These are phyloP conservation scores for Hemiprocne comata DNA, from an alignment of 2,113 vertebrate species.

Conservation along the genomic window DNA sequence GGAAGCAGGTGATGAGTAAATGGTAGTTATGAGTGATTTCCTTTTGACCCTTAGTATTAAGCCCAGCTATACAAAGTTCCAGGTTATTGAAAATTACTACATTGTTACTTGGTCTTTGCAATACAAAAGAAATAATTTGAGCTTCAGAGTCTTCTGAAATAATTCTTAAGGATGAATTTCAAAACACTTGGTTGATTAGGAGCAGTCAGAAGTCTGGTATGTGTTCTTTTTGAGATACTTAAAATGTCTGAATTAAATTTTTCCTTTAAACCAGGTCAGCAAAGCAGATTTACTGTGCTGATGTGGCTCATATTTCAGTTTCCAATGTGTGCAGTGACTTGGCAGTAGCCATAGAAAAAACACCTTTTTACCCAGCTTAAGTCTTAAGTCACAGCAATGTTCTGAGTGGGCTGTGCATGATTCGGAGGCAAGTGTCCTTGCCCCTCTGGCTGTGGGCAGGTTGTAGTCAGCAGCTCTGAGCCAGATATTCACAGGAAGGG, in stretches of 20 bases:
- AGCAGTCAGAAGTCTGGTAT: not conserved
- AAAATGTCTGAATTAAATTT: not conserved
- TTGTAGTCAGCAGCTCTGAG: not conserved
- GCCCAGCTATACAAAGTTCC: not conserved
- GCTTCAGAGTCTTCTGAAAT: not conserved
- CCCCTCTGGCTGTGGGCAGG: not conserved
- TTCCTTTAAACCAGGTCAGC: not conserved
- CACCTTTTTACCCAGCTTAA: no score
- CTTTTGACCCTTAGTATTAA: not conserved
- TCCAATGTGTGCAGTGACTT: not conserved
- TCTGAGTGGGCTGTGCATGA: not conserved
- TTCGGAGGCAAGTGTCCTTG: accelerated
- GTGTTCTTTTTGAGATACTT: not conserved
- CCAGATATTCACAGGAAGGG: not conserved
- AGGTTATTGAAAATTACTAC: not conserved
- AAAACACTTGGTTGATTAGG: not conserved
- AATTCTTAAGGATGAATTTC: not conserved
- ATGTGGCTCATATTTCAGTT: not conserved
- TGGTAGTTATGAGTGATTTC: not conserved
- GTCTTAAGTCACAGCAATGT: no score
- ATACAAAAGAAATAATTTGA: not conserved
- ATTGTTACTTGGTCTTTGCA: not conserved
- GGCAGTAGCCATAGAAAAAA: not conserved
- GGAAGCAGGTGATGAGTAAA: not conserved
- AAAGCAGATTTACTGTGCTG: not conserved